Evolutionary conservation across 2,797 vertebrate genomes (phyloP).

Genomic region (Alcedo quadribrachys): DNA sequence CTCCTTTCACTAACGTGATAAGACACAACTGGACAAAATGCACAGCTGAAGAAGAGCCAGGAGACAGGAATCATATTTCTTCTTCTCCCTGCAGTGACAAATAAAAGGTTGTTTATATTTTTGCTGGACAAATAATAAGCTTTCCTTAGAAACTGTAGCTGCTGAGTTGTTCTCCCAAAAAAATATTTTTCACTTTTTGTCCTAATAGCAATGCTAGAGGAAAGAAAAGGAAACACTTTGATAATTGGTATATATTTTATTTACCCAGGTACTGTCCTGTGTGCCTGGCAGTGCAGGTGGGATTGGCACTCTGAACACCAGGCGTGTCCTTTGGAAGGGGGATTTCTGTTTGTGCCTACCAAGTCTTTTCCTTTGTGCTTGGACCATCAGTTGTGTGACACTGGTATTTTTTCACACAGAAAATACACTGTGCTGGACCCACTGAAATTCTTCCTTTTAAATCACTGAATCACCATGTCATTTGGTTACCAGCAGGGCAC

Average conservation of each 20-base stretch:
- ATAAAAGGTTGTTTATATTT: conserved; percentile 77
- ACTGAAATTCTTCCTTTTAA: neutral
- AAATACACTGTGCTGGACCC: neutral
- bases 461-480: neutral
- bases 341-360: neutral
- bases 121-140: conserved; percentile 73
- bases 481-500: neutral
- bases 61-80: conserved; percentile 73
- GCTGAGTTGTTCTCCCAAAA: conserved; percentile 28
- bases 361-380: neutral
- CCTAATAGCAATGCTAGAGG: conserved; percentile 10
- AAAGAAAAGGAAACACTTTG: neutral
- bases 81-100: conserved; percentile 69
- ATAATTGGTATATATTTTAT: conserved; percentile 44
- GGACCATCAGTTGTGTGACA: neutral
- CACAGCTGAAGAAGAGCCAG: conserved; percentile 41
- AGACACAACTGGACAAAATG: conserved; percentile 42
- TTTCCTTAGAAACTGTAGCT: conserved; percentile 63
- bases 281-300: conserved; percentile 13
- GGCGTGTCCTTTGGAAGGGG: neutral
- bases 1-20: conserved; percentile 40
- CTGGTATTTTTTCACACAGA: neutral
- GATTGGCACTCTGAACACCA: neutral
- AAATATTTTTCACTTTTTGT: conserved; percentile 48
- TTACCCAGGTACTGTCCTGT: neutral